phyloP scores from a whole-genome alignment of 2,797 vertebrate genomes.

The Scolopax bukidnonensis region DNA sequence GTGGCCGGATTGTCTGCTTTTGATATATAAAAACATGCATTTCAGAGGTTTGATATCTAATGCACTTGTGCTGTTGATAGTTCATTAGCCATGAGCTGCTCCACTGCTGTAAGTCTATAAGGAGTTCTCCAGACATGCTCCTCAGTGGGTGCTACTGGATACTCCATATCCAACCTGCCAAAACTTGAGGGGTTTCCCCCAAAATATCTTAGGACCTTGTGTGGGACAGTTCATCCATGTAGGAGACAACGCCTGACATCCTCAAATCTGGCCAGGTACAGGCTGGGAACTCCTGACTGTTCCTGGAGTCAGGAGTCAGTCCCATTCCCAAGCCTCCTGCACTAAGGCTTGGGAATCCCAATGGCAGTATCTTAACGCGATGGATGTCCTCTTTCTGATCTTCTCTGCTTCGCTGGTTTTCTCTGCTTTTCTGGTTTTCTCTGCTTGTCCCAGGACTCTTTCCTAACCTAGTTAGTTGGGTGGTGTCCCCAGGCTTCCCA shows the following conservation, averaged over 20 bases:
- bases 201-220: too few relatives aligned
- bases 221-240: neutral
- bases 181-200: neutral
- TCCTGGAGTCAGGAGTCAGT: too few relatives aligned
- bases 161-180: neutral
- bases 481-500: neutral
- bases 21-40: fast-evolving
- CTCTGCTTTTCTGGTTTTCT: too few relatives aligned
- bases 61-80: neutral
- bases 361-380: neutral
- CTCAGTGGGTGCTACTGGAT: neutral
- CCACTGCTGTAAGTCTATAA: neutral
- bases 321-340: too few relatives aligned
- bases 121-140: neutral
- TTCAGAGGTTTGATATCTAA: neutral
- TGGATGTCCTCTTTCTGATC: neutral
- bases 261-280: neutral
- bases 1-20: neutral
- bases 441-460: neutral
- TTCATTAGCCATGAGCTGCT: neutral
- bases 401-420: too few relatives aligned
- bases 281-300: neutral
- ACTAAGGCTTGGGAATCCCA: neutral
- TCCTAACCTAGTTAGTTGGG: neutral
- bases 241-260: neutral